Conservation (phyloP, 2,888 invertebrate species). For the Philereme vetulata region DNA sequence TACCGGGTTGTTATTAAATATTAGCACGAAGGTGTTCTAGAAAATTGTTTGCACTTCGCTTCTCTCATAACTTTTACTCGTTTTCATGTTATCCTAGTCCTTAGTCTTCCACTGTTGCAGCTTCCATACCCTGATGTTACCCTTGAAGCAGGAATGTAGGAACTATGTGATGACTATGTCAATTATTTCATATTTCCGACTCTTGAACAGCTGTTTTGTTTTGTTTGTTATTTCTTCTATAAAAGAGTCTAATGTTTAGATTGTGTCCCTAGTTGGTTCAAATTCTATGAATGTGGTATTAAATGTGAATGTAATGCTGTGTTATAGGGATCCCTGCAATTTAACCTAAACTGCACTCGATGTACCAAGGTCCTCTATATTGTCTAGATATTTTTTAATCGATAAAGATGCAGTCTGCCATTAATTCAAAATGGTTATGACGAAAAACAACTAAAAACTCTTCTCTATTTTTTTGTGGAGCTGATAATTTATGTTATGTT, state of each 20-base stretch:
- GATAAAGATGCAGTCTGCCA: too few relatives aligned
- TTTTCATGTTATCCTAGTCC: constrained; percentile 58
- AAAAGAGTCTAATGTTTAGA: constrained; percentile 61
- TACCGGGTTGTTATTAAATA: constrained; percentile 64
- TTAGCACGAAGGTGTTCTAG: constrained; percentile 62
- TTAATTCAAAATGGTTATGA: too few relatives aligned
- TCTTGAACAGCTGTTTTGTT: constrained; percentile 56
- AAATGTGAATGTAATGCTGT: constrained; percentile 76
- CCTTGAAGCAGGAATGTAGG: constrained; percentile 73
- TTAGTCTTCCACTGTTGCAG: constrained; percentile 80
- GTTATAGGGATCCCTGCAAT: constrained; percentile 71
- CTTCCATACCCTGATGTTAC: constrained; percentile 69
- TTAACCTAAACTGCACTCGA: constrained; percentile 63
- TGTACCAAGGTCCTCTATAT: constrained; percentile 19
- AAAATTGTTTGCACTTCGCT: constrained; percentile 68
- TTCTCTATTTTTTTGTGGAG: too few relatives aligned
- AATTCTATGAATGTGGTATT: constrained; percentile 77
- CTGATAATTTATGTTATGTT: too few relatives aligned
- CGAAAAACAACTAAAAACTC: neutral
- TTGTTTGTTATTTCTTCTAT: constrained; percentile 52
- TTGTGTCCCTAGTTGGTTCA: constrained; percentile 69
- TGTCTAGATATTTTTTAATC: too few relatives aligned
- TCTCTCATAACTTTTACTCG: constrained; percentile 51
- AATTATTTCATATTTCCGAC: constrained; percentile 79
- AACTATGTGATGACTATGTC: constrained; percentile 83